A percentile compares a stretch with the other conserved stretches of the same genome.
phyloP scores from a whole-genome alignment of 2,888 invertebrate genomes.

The Abscondita cerata region DNA sequence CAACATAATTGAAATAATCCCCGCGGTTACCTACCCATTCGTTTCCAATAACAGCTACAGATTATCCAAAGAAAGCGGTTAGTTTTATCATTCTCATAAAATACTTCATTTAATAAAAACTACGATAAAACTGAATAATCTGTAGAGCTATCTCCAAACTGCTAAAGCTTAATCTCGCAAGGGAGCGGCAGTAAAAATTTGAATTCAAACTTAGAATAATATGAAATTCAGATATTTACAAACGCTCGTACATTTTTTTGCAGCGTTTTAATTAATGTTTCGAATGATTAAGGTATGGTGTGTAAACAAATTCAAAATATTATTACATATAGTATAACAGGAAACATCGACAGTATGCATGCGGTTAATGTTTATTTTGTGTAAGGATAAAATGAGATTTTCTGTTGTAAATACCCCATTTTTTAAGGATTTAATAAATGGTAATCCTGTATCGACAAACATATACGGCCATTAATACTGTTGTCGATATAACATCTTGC shows the following conservation, averaged over 20 bases:
- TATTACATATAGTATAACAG: too few relatives aligned
- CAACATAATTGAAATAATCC: slow-evolving; percentile 20
- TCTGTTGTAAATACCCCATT: too few relatives aligned
- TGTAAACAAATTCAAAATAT: too few relatives aligned
- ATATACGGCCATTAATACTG: too few relatives aligned
- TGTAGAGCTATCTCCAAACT: slow-evolving; percentile 2
- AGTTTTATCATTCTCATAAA: slow-evolving; percentile 16
- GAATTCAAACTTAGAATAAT: slow-evolving; percentile 24
- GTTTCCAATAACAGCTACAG: slow-evolving; percentile 9
- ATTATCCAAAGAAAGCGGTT: slow-evolving; percentile 10
- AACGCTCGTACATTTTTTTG: slow-evolving; percentile 12
- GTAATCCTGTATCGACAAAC: too few relatives aligned
- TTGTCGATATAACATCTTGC: too few relatives aligned
- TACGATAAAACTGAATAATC: slow-evolving; percentile 25
- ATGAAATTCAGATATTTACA: slow-evolving; percentile 14
- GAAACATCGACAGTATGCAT: too few relatives aligned
- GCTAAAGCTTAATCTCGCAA: slow-evolving; percentile 17
- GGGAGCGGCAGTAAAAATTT: slow-evolving; percentile 20
- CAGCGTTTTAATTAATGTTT: slow-evolving; percentile 28
- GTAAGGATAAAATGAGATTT: too few relatives aligned
- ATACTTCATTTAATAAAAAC: slow-evolving; percentile 11
- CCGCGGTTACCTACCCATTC: slow-evolving; percentile 9
- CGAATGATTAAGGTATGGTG: too few relatives aligned
- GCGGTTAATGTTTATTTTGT: too few relatives aligned
- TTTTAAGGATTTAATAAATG: too few relatives aligned